A percentile compares a stretch with the other conserved stretches of the same genome.
These are phyloP conservation scores for Drosophila chauvacae DNA, from an alignment of 1,140 invertebrate genomes.

Conservation along the genomic window DNA sequence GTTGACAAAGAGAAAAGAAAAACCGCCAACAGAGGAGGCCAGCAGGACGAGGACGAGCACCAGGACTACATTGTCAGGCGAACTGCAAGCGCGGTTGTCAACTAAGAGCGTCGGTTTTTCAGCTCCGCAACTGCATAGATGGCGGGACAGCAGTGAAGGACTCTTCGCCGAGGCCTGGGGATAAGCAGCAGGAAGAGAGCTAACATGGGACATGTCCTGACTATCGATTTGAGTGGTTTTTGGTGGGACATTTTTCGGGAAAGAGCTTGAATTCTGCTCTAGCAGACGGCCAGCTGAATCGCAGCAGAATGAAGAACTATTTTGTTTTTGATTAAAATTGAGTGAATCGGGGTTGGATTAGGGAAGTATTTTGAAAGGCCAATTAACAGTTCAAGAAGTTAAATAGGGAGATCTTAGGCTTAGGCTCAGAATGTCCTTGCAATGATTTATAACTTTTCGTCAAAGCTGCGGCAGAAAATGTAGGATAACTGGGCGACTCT, in stretches of 20 bases:
- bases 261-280: slow-evolving; percentile 8
- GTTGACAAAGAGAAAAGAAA: slow-evolving; percentile 59
- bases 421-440: background rate
- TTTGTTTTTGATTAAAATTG: background rate
- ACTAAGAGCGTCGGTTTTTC: slow-evolving; percentile 53
- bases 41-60: background rate
- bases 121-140: slow-evolving; percentile 31
- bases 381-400: background rate
- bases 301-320: background rate
- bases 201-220: slow-evolving; percentile 39
- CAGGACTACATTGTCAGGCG: slow-evolving; percentile 39
- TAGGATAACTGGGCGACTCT: background rate
- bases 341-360: too few relatives aligned
- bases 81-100: slow-evolving; percentile 63
- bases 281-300: slow-evolving; percentile 5
- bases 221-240: slow-evolving; percentile 60
- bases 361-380: background rate
- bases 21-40: slow-evolving; percentile 29
- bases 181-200: slow-evolving; percentile 30
- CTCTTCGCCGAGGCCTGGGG: slow-evolving; percentile 11
- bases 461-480: background rate
- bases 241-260: slow-evolving; percentile 14
- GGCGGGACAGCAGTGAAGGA: background rate
- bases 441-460: background rate
- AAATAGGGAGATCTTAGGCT: background rate